These are phyloP conservation scores for Lasaia peninsularis DNA, from an alignment of 1,140 invertebrate species.

Conservation along the genomic window DNA sequence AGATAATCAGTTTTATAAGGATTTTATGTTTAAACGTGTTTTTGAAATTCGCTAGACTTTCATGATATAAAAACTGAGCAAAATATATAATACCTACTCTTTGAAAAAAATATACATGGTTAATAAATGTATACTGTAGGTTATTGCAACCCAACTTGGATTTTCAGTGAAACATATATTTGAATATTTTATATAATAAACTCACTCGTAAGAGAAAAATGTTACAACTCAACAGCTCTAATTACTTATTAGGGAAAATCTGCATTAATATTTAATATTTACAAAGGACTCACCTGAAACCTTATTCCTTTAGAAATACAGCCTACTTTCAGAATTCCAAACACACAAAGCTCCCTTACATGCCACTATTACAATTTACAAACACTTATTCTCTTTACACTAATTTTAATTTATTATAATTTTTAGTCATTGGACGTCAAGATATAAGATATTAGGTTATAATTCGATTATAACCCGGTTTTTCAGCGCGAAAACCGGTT, in stretches of 20 bases:
- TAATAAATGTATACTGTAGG: no score
- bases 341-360: slow-evolving; percentile 1
- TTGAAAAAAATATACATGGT: no score
- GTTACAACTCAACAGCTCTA: neutral
- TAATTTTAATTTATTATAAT: neutral
- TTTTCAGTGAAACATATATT: no score
- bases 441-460: neutral
- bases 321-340: neutral
- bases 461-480: slow-evolving; percentile 5
- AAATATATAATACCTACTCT: no score
- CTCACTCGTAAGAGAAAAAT: no score
- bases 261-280: slow-evolving; percentile 1
- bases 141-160: no score
- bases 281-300: neutral
- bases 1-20: no score
- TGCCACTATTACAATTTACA: neutral
- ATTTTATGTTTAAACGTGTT: no score
- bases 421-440: neutral
- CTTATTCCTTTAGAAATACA: slow-evolving; percentile 6
- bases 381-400: neutral
- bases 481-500: neutral
- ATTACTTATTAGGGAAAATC: neutral
- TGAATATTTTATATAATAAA: no score
- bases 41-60: no score
- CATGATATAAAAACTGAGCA: no score